A percentile compares a stretch with the other conserved stretches of the same genome.
Conservation (phyloP, 2,888 invertebrate genomes). For the Chironomus tentans region DNA sequence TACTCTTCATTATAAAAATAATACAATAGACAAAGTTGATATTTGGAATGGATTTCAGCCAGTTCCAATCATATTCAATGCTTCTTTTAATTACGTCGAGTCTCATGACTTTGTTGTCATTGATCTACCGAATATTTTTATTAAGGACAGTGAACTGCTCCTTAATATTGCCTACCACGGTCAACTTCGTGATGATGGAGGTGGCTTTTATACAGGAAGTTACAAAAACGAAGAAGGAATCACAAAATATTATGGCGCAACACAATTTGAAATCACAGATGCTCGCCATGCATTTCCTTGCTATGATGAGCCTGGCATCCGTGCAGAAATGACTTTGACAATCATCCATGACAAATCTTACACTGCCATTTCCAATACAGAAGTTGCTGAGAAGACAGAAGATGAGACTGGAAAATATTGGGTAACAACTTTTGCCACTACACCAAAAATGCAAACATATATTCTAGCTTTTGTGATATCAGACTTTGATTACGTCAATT, state of each 20-base stretch:
- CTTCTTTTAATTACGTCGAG: not conserved
- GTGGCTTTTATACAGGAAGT: not conserved
- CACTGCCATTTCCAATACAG: conserved; percentile 34
- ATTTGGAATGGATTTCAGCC: not conserved
- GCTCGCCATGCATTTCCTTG: conserved; percentile 58
- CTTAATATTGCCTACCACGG: not conserved
- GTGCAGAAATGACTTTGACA: conserved; percentile 52
- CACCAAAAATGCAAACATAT: conserved; percentile 7
- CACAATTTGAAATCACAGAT: conserved; percentile 51
- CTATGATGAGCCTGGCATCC: conserved; percentile 56
- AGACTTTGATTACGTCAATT: not conserved
- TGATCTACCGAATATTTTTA: not conserved
- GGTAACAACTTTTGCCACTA: not conserved
- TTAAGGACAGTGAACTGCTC: not conserved
- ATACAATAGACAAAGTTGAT: not conserved
- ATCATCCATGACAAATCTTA: conserved; percentile 43
- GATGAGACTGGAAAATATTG: not conserved
- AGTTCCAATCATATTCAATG: not conserved
- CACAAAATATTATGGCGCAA: conserved; percentile 43
- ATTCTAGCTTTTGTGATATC: not conserved
- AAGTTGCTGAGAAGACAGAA: not conserved
- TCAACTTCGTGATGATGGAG: not conserved
- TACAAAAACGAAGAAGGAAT: not conserved
- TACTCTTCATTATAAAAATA: not conserved
- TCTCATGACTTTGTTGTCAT: not conserved